phyloP scores from a whole-genome alignment of 2,113 vertebrate species.

The Spea bombifrons region DNA sequence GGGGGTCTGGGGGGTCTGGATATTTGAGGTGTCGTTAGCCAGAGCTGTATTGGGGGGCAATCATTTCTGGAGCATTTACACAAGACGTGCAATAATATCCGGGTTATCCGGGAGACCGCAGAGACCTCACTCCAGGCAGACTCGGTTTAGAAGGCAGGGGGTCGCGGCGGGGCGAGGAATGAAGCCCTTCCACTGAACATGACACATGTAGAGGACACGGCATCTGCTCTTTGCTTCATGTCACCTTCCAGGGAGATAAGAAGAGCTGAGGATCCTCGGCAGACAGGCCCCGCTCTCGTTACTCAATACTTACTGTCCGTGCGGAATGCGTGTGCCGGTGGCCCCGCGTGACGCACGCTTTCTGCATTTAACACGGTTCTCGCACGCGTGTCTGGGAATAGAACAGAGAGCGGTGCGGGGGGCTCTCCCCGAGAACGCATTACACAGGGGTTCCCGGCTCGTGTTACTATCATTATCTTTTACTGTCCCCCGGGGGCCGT shows the following conservation, averaged over 20 bases:
- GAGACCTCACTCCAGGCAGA: no score
- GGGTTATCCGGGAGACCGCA: no score
- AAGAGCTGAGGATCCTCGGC: not conserved
- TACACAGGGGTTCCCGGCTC: not conserved
- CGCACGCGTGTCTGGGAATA: no score
- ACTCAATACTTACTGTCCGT: no score
- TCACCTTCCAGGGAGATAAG: constrained; percentile 15
- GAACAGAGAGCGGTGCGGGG: not conserved
- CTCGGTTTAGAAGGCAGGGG: not conserved
- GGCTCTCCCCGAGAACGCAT: not conserved
- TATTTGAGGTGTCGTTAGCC: no score
- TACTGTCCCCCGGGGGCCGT: constrained; percentile 16
- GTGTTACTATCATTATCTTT: constrained; percentile 39
- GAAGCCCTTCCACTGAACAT: not conserved
- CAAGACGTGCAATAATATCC: no score
- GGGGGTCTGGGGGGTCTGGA: no score
- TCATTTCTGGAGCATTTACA: no score
- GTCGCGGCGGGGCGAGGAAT: not conserved
- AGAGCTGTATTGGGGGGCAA: no score
- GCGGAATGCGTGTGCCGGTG: not conserved
- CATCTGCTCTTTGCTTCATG: constrained; percentile 33
- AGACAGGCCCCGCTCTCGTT: not conserved
- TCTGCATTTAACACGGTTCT: not conserved
- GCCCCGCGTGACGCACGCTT: not conserved
- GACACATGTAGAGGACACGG: constrained; percentile 7